Evolutionary conservation across 2,888 invertebrate species (phyloP).

Genomic region (Leucophora obtusa): DNA sequence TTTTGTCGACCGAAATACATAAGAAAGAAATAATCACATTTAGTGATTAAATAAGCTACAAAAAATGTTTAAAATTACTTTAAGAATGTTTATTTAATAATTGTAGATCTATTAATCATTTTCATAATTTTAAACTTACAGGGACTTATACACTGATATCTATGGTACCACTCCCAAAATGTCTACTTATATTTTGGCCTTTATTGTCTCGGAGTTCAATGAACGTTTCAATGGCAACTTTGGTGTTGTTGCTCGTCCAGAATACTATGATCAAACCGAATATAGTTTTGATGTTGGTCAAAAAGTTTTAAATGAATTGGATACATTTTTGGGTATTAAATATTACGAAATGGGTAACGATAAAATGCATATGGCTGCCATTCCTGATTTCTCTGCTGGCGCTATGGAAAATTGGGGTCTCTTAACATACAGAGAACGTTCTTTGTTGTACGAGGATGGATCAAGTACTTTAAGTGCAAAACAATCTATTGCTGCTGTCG

Average conservation of each 20-base stretch:
- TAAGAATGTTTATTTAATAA: too few species aligned
- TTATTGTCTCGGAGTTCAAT: constrained; percentile 83
- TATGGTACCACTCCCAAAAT: constrained; percentile 81
- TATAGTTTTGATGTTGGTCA: constrained; percentile 84
- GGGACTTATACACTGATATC: constrained; percentile 63
- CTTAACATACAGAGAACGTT: constrained; percentile 88
- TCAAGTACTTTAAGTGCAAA: constrained; percentile 82
- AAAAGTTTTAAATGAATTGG: constrained; percentile 80
- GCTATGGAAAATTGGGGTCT: constrained; percentile 97
- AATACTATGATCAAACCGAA: constrained; percentile 83
- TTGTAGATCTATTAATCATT: too few species aligned
- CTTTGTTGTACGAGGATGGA: constrained; percentile 83
- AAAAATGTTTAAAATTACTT: too few species aligned
- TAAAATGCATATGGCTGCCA: constrained; percentile 91
- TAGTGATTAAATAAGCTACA: too few species aligned
- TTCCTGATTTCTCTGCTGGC: constrained; percentile 90
- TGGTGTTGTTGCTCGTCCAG: constrained; percentile 84
- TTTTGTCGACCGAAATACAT: too few species aligned
- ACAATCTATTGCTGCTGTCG: constrained; percentile 82
- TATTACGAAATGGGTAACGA: constrained; percentile 81
- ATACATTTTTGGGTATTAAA: constrained; percentile 81
- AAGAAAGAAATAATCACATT: too few species aligned
- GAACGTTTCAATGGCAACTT: constrained; percentile 70
- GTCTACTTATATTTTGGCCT: constrained; percentile 90
- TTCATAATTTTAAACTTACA: too few species aligned